Conservation (phyloP, 2,797 vertebrate species). For the Clarias fuscus region DNA sequence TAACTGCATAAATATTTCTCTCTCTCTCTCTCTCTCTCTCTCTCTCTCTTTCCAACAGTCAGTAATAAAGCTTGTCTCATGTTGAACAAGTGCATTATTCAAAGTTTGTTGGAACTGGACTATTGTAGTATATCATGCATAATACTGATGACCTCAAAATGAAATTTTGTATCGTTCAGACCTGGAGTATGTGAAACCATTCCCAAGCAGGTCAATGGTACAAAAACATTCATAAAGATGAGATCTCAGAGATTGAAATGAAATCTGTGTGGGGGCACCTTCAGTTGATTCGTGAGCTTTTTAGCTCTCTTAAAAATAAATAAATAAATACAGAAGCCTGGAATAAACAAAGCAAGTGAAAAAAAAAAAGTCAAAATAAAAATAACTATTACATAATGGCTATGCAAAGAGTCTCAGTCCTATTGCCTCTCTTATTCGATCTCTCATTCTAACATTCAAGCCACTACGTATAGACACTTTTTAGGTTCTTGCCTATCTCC, state of each 20-base stretch:
- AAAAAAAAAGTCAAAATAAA: slow-evolving; percentile 54
- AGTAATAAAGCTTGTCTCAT: slow-evolving; percentile 49
- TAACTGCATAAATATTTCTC: slow-evolving; percentile 45
- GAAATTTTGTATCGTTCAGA: slow-evolving; percentile 35
- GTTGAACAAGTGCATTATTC: slow-evolving; percentile 44
- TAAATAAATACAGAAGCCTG: slow-evolving; percentile 36
- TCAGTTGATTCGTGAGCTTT: slow-evolving; percentile 48
- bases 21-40: slow-evolving; percentile 20
- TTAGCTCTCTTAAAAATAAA: slow-evolving; percentile 41
- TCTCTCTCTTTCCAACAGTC: slow-evolving; percentile 21
- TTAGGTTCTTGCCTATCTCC: slow-evolving; percentile 78
- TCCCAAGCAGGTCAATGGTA: slow-evolving; percentile 45
- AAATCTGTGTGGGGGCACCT: slow-evolving; percentile 55
- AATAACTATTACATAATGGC: slow-evolving; percentile 68
- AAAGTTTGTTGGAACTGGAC: slow-evolving; percentile 58
- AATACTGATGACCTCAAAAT: slow-evolving; percentile 72
- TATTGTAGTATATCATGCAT: slow-evolving; percentile 82
- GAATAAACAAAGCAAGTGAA: background rate
- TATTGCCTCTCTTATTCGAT: slow-evolving; percentile 54
- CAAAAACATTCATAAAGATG: slow-evolving; percentile 61
- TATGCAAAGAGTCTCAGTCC: slow-evolving; percentile 64
- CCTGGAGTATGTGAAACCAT: slow-evolving; percentile 36
- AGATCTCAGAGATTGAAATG: slow-evolving; percentile 59
- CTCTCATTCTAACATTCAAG: slow-evolving; percentile 77
- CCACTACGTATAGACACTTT: slow-evolving; percentile 74